phyloP scores from a whole-genome alignment of 2,888 invertebrate species.

The Camptogramma bilineatum region DNA sequence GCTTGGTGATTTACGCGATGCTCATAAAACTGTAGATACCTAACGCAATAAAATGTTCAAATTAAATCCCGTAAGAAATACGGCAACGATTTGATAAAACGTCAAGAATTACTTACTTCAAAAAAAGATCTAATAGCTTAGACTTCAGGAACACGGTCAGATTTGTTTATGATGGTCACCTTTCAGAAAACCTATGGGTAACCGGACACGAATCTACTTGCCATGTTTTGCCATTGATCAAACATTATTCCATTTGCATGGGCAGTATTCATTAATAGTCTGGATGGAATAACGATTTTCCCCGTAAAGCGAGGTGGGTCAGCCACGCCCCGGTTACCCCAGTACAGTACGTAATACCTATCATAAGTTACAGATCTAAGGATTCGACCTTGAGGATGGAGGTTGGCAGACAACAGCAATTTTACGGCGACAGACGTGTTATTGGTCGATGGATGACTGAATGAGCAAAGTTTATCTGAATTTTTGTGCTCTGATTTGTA shows the following conservation, averaged over 20 bases:
- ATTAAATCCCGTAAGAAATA: conserved; percentile 30
- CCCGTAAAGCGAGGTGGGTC: conserved; percentile 60
- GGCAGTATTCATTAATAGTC: conserved; percentile 15
- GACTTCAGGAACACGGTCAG: neutral
- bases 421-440: conserved; percentile 37
- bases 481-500: neutral
- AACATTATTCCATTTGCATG: conserved; percentile 12
- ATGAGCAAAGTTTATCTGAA: neutral
- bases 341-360: conserved; percentile 41
- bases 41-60: conserved; percentile 31
- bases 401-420: conserved; percentile 52
- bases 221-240: neutral
- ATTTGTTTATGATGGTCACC: neutral
- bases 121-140: neutral
- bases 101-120: conserved; percentile 9
- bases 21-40: conserved; percentile 33
- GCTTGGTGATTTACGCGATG: conserved; percentile 28
- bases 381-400: conserved; percentile 58
- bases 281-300: conserved; percentile 29
- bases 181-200: neutral
- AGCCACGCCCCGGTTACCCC: conserved; percentile 59
- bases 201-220: neutral
- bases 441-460: conserved; percentile 13
- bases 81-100: conserved; percentile 7
- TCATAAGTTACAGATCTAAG: conserved; percentile 55